Conservation (phyloP, 1,140 invertebrate genomes). For the Trichonephila clavipes region DNA sequence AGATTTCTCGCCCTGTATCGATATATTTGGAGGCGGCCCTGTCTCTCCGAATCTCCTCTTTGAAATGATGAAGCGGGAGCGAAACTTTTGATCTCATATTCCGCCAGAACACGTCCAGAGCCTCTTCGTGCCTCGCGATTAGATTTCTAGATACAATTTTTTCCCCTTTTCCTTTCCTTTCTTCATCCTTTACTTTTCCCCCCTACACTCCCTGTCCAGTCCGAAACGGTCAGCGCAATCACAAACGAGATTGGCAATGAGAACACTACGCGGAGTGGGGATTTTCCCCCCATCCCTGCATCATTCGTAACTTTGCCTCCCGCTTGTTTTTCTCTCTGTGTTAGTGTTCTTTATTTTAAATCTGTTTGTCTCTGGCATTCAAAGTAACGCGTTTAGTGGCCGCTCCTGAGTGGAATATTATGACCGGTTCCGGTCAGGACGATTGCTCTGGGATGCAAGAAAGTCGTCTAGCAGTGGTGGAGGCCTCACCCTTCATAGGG, state of each 20-base stretch:
- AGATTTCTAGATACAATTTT: slow-evolving; percentile 48
- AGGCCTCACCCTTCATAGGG: background rate
- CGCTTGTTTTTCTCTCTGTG: background rate
- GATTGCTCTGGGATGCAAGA: background rate
- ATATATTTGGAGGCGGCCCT: slow-evolving; percentile 21
- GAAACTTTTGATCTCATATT: slow-evolving; percentile 76
- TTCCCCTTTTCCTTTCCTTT: background rate
- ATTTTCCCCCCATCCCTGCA: background rate
- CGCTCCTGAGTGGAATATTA: background rate
- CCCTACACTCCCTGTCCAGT: background rate
- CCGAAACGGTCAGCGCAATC: slow-evolving; percentile 57
- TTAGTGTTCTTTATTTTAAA: slow-evolving; percentile 32
- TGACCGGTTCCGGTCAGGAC: background rate
- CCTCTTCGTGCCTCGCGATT: slow-evolving; percentile 34
- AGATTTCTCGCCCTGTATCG: slow-evolving; percentile 50
- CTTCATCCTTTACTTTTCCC: background rate
- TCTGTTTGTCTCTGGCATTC: slow-evolving; percentile 44
- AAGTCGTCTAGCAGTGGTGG: background rate
- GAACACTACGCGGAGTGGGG: slow-evolving; percentile 39
- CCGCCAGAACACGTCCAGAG: slow-evolving; percentile 57
- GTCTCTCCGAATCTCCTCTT: slow-evolving; percentile 49
- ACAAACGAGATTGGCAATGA: slow-evolving; percentile 76
- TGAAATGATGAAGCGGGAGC: slow-evolving; percentile 67
- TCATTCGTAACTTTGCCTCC: background rate
- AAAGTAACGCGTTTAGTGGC: slow-evolving; percentile 38